phyloP scores from a whole-genome alignment of 2,797 vertebrate genomes.

The Takifugu ocellatus region DNA sequence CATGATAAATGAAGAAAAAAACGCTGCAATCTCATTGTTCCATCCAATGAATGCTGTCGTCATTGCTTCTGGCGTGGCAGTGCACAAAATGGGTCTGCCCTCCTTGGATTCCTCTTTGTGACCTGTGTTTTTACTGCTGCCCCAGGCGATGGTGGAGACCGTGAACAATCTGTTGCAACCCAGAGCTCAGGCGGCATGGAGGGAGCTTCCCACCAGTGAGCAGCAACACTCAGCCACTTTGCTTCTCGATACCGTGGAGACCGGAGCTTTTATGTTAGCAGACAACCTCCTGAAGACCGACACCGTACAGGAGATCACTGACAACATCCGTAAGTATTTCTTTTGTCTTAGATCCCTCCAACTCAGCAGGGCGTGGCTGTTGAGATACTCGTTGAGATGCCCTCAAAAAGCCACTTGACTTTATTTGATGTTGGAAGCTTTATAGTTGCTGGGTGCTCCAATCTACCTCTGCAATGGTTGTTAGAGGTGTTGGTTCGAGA shows the following conservation, averaged over 20 bases:
- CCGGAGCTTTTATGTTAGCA: slow-evolving; percentile 95
- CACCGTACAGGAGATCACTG: slow-evolving; percentile 92
- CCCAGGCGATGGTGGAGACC: slow-evolving; percentile 96
- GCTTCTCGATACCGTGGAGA: slow-evolving; percentile 94
- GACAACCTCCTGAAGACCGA: slow-evolving; percentile 99
- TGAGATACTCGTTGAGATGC: slow-evolving; percentile 28
- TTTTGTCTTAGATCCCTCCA: slow-evolving; percentile 5
- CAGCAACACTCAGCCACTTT: slow-evolving; percentile 93
- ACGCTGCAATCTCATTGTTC: slow-evolving; percentile 28
- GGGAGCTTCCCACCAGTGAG: slow-evolving; percentile 86
- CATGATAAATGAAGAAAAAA: slow-evolving; percentile 44
- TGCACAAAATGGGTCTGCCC: slow-evolving; percentile 12
- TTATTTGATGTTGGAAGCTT: slow-evolving; percentile 19
- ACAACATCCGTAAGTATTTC: slow-evolving; percentile 93
- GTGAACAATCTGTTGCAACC: slow-evolving; percentile 97
- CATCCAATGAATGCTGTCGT: slow-evolving; percentile 38
- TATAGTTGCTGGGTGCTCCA: slow-evolving; percentile 11
- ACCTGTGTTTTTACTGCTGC: slow-evolving; percentile 52
- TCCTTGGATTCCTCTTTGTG: background rate
- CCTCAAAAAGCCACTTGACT: slow-evolving; percentile 24
- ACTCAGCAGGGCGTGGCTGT: slow-evolving; percentile 17
- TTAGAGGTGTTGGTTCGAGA: background rate
- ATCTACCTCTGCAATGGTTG: background rate
- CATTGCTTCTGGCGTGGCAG: slow-evolving; percentile 16
- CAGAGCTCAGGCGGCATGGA: slow-evolving; percentile 88